phyloP scores from a whole-genome alignment of 2,888 invertebrate species.

The Cephalotes varians region DNA sequence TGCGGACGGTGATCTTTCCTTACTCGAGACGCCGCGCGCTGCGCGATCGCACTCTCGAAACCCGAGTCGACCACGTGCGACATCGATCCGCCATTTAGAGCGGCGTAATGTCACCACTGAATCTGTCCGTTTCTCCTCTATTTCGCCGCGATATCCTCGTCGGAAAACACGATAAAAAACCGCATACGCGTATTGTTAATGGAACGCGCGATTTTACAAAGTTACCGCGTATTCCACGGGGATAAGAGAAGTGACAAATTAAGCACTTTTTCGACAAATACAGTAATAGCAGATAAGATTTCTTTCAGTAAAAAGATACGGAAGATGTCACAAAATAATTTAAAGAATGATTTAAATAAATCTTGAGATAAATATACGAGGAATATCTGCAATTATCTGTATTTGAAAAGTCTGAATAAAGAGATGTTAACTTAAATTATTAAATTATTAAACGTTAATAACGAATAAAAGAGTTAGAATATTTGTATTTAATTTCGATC shows the following conservation, averaged over 20 bases:
- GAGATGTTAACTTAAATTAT: not conserved
- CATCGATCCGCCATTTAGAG: slow-evolving; percentile 43
- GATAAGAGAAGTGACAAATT: not conserved
- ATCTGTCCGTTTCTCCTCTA: not conserved
- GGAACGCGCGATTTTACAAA: not conserved
- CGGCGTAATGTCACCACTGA: slow-evolving; percentile 9
- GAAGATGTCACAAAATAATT: not conserved
- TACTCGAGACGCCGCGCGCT: slow-evolving; percentile 15
- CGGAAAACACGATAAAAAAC: slow-evolving; percentile 13
- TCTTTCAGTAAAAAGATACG: not conserved
- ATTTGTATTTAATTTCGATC: not conserved
- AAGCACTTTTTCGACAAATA: not conserved
- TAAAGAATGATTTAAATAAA: not conserved
- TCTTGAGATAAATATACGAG: not conserved
- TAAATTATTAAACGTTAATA: not conserved
- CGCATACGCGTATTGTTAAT: not conserved
- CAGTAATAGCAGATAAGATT: not conserved
- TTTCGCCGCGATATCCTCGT: not conserved
- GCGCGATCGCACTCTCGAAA: slow-evolving; percentile 37
- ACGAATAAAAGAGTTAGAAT: not conserved
- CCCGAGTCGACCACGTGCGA: slow-evolving; percentile 44
- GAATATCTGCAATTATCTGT: not conserved
- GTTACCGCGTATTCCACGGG: not conserved
- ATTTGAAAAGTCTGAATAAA: not conserved
- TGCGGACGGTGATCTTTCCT: slow-evolving; percentile 52